Percentiles rank a stretch among this genome's conserved stretches.
Evolutionary conservation across 2,888 invertebrate species (phyloP).

Genomic region (Psococerastis gibbosa): DNA sequence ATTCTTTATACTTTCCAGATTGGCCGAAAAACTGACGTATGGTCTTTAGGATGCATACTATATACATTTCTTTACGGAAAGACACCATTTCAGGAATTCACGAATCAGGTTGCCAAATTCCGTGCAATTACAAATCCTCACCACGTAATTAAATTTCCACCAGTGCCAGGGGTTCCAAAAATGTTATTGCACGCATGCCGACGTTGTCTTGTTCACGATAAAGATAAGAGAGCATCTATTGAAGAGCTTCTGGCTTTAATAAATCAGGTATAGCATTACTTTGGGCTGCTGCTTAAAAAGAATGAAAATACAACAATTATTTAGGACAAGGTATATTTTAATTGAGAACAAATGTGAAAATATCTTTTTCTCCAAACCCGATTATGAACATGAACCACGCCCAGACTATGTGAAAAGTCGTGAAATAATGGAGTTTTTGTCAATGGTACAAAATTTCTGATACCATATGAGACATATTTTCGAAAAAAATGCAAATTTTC

Average conservation of each 20-base stretch:
- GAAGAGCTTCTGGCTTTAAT: not conserved
- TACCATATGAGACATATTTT: no score
- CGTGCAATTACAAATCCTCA: constrained; percentile 57
- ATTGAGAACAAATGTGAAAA: no score
- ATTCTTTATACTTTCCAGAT: constrained; percentile 35
- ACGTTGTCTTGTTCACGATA: not conserved
- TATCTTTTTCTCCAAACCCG: no score
- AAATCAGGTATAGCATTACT: not conserved
- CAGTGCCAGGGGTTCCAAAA: constrained; percentile 1
- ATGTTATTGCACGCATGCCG: constrained; percentile 1
- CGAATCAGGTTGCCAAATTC: constrained; percentile 49
- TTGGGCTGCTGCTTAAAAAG: no score
- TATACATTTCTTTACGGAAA: constrained; percentile 78
- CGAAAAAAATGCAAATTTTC: no score
- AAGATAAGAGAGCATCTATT: not conserved
- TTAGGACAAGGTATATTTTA: no score
- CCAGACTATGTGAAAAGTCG: no score
- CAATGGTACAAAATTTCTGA: no score
- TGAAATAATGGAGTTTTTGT: no score
- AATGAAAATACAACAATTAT: no score
- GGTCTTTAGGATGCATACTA: constrained; percentile 94
- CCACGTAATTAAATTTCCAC: constrained; percentile 53
- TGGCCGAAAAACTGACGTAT: constrained; percentile 83
- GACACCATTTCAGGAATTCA: constrained; percentile 78
- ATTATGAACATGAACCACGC: no score